Base-by-base conservation (phyloP, 2,113 vertebrate species). In the Lagopus leucura region DNA sequence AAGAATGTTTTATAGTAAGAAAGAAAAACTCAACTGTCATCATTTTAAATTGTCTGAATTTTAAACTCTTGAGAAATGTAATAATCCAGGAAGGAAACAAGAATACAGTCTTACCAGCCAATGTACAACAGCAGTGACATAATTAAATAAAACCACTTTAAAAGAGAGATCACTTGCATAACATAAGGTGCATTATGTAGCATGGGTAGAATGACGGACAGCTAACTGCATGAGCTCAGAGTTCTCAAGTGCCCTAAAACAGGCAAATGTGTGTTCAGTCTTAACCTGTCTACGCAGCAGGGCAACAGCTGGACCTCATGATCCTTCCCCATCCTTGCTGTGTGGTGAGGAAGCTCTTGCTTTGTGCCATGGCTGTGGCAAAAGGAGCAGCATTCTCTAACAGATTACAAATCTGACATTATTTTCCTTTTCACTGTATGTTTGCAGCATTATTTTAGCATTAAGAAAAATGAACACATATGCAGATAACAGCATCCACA, bases 1-100 rank as follows among this genome's bases (percentile, higher is more conserved):
- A 94, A 94, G 32, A 93, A 84, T 30, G 32, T 48, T 97, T 97
- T 65, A 58, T 85, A 96, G 96, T 84, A 94, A 82, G 93, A 94
- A 95, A 84, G 93, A 93, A 96, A 87, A 94, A 92, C 71, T 94
- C 82, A 79, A 88, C 92, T 7, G 10, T 64, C 63, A 63, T 88
- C 93, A 89, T 89, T 65, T 57, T 82, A 84, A 94, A 86, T 63
- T 73, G 85, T 70, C 47, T 91, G 88, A 85, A 94, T 90, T 92
- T 27, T 55, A 88, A 89, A 47, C 45, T 69, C 50, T 57, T 81
- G 40, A 74, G 73, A 91, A 83, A 94, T 52, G 36, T 67, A 38
- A 19, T 81, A 82, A 40, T 6, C 32, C 86, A 74, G 24, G 69
- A 94, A 95, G 73, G 82, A 93, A 83, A 90, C 83, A 47, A 94